Evolutionary conservation across 2,888 invertebrate species (phyloP).

Genomic region (Digitonthophagus gazella): DNA sequence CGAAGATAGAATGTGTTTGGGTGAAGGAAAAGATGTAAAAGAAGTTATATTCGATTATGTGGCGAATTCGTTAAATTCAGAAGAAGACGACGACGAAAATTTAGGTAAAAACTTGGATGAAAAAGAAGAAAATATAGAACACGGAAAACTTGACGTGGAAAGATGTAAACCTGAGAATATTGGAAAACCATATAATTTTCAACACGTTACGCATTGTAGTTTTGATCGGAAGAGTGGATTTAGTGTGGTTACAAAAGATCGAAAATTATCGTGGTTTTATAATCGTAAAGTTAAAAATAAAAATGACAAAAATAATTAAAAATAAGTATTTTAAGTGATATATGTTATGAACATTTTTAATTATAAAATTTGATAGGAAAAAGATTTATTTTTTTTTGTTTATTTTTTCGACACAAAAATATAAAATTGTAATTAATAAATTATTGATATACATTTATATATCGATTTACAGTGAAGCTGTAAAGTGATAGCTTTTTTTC

Average conservation of each 20-base stretch:
- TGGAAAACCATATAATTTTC: slow-evolving; percentile 8
- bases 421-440: too few relatives aligned
- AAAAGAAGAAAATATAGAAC: too few relatives aligned
- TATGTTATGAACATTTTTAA: too few relatives aligned
- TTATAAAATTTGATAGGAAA: too few relatives aligned
- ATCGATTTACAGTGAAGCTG: too few relatives aligned
- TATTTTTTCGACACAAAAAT: too few relatives aligned
- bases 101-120: background rate
- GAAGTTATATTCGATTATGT: slow-evolving; percentile 10
- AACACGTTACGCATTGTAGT: slow-evolving; percentile 4
- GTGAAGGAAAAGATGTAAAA: background rate
- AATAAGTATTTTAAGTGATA: too few relatives aligned
- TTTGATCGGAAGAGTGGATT: background rate
- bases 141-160: too few relatives aligned
- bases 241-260: slow-evolving; percentile 2
- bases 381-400: background rate
- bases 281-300: background rate
- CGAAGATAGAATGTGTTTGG: background rate
- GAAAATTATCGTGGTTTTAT: slow-evolving; percentile 10
- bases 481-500: too few relatives aligned
- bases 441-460: too few relatives aligned
- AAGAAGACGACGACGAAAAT: background rate
- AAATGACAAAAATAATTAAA: background rate
- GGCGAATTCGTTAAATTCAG: background rate
- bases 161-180: background rate